phyloP scores from a whole-genome alignment of 2,797 vertebrate species.

The Chrysocyon brachyurus region DNA sequence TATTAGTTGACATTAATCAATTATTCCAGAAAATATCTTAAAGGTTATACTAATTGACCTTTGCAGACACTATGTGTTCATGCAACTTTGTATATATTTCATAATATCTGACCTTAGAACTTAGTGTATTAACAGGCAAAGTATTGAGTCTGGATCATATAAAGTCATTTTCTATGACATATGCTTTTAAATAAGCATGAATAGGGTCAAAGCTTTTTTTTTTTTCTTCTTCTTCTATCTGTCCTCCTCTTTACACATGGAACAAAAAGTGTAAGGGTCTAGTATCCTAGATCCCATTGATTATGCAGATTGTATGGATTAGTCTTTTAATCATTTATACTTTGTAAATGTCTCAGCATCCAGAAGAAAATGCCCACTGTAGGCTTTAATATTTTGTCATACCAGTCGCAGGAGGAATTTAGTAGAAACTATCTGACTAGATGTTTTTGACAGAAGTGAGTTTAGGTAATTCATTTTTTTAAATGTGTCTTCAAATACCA shows the following conservation, averaged over 20 bases:
- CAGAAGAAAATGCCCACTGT: slow-evolving; percentile 59
- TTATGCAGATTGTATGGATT: slow-evolving; percentile 79
- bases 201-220: background rate
- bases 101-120: background rate
- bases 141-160: background rate
- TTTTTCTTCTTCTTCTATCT: background rate
- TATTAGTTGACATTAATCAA: background rate
- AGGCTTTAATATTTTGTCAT: slow-evolving; percentile 67
- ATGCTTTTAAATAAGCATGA: background rate
- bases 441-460: slow-evolving; percentile 54
- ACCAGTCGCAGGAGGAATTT: slow-evolving; percentile 57
- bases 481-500: slow-evolving; percentile 38
- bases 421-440: slow-evolving; percentile 63
- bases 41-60: slow-evolving; percentile 16
- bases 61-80: background rate
- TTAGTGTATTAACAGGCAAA: background rate
- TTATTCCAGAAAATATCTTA: slow-evolving; percentile 30
- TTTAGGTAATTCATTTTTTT: slow-evolving; percentile 69
- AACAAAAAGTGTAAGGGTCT: background rate
- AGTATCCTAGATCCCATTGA: slow-evolving; percentile 71
- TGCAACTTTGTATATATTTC: background rate
- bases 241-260: background rate
- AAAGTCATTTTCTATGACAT: slow-evolving; percentile 1
- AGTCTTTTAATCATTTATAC: slow-evolving; percentile 79
- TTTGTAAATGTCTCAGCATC: slow-evolving; percentile 72